Conservation (phyloP, 1,140 invertebrate species). For the Calephelis virginiensis region DNA sequence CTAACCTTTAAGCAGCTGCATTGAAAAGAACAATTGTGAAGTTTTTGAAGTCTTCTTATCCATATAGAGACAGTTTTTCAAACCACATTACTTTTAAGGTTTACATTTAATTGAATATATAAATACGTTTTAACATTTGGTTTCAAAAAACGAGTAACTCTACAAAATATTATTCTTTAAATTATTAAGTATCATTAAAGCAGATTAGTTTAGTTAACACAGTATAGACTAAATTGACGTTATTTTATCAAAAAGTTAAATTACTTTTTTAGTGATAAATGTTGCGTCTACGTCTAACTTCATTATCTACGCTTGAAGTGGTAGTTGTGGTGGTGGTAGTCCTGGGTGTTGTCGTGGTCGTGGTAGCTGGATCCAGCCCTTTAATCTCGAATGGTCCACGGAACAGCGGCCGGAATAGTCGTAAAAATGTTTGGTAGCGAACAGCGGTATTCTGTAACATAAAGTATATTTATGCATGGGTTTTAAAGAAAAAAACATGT, state of each 20-base stretch:
- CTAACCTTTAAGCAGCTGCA: too few relatives aligned
- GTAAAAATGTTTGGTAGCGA: constrained; percentile 81
- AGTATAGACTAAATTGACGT: neutral
- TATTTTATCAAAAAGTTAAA: neutral
- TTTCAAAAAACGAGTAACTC: too few relatives aligned
- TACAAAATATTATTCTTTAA: too few relatives aligned
- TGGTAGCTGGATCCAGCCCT: constrained; percentile 79
- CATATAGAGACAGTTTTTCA: too few relatives aligned
- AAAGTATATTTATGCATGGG: neutral
- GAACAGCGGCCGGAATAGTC: constrained; percentile 83
- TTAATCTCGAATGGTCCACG: constrained; percentile 83
- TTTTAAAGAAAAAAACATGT: too few relatives aligned
- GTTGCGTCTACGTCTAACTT: constrained; percentile 41
- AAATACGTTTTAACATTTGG: too few relatives aligned
- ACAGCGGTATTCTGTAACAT: constrained; percentile 84
- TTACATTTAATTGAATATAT: too few relatives aligned
- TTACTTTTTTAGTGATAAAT: neutral
- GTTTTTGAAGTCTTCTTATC: too few relatives aligned
- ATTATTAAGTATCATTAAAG: too few relatives aligned
- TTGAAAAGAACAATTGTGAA: too few relatives aligned
- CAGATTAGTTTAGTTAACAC: too few relatives aligned
- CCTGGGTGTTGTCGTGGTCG: constrained; percentile 70
- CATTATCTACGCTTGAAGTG: constrained; percentile 40
- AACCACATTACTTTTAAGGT: too few relatives aligned
- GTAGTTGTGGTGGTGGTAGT: constrained; percentile 59